A percentile compares a stretch with the other conserved stretches of the same genome.
These are phyloP conservation scores for Hedychridium roseum DNA, from an alignment of 2,888 invertebrate species.

Conservation along the genomic window DNA sequence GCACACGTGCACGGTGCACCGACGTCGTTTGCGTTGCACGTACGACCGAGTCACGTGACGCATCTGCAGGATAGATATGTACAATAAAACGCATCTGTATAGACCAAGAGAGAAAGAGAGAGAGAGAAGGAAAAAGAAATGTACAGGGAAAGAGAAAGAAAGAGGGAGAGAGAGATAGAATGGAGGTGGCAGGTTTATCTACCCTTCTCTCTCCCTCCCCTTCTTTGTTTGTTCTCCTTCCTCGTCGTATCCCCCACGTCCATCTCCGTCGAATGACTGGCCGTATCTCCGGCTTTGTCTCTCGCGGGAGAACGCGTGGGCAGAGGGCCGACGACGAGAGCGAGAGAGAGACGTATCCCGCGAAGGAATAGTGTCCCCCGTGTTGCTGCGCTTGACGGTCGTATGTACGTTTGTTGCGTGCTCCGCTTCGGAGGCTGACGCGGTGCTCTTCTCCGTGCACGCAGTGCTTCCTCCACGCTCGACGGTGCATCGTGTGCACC, in stretches of 20 bases:
- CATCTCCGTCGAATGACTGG: constrained; percentile 12
- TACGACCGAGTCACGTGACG: too few species aligned
- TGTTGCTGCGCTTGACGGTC: constrained; percentile 40
- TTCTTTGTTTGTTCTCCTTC: constrained; percentile 3
- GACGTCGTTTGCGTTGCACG: too few species aligned
- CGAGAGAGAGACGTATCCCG: constrained; percentile 19
- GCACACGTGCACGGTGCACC: too few species aligned
- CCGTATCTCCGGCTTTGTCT: too few species aligned
- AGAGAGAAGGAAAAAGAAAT: too few species aligned
- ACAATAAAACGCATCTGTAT: too few species aligned
- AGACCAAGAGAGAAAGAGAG: too few species aligned
- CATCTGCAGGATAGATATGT: too few species aligned
- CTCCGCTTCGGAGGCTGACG: too few species aligned
- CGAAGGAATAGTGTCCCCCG: constrained; percentile 41
- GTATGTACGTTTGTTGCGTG: constrained; percentile 1
- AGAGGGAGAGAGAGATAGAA: constrained; percentile 23
- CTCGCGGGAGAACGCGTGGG: constrained; percentile 21
- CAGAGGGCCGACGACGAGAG: constrained; percentile 23
- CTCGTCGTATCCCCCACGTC: constrained; percentile 10
- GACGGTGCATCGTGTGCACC: too few species aligned
- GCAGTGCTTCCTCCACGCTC: too few species aligned
- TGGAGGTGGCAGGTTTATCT: background rate
- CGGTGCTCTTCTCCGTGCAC: too few species aligned
- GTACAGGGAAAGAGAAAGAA: background rate
- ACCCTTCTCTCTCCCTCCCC: background rate